Evolutionary conservation across 2,113 vertebrate species (phyloP), one percentile per base, ranked within the genome.

Genomic region (Sula dactylatra): DNA sequence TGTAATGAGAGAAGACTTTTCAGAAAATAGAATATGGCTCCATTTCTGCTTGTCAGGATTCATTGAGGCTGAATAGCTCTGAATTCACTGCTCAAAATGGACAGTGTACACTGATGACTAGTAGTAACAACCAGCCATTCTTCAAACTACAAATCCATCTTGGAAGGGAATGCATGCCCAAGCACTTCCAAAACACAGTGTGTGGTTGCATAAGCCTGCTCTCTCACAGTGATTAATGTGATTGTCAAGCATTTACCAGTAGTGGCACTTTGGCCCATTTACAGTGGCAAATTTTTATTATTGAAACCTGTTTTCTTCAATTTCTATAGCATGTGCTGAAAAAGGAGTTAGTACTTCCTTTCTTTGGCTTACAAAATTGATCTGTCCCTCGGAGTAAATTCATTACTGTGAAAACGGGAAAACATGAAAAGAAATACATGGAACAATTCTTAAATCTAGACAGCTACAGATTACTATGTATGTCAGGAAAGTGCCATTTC

Each of bases 1-100:
- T 90, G 54, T 90, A 92, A 96, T 93, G 70, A 93, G 80, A 82
- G 65, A 85, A 88, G 93, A 85, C 87, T 76, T 94, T 94, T 96
- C 95, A 72, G 91, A 97, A 95, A 94, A 91, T 88, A 97, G 90
- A 96, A 96, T 93, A 96, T 94, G 95, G 93, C 86, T 98, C 88
- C 70, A 87, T 93, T 95, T 96, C 91, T 96, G 90, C 85, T 93
- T 97, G 91, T 96, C 96, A 97, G 89, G 82, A 90, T 91, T 97
- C 81, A 96, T 80, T 54, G 90, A 83, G 78, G 62, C 61, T 91
- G 79, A 92, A 86, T 77, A 80, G 64, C 64, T 58, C 72, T 69
- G 71, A 82, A 93, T 96, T 96, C 81, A 34, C 34, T 87, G 82
- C 72, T 94, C 65, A 71, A 67, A 94, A 95, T 82, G 92, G 92